Conservation (phyloP, 2,888 invertebrate species). For the Zeuzera pyrina region DNA sequence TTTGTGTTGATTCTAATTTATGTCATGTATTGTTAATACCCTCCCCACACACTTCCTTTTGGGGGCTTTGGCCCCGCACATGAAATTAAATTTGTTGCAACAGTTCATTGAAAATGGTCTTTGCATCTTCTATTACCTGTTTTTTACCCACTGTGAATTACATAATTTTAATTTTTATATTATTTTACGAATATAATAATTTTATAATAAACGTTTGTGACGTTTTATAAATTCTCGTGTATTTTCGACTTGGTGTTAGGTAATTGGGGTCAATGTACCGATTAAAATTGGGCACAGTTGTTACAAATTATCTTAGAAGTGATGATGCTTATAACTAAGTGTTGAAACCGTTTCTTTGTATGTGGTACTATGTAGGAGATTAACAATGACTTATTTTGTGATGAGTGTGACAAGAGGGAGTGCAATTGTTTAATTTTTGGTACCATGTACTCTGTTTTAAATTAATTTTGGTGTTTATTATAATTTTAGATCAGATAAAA, state of each 20-base stretch:
- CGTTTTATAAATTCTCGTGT: too few species aligned
- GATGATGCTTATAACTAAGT: constrained; percentile 20
- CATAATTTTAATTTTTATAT: too few species aligned
- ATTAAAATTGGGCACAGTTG: constrained; percentile 24
- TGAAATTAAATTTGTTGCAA: constrained; percentile 61
- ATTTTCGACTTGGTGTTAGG: too few species aligned
- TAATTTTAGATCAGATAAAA: too few species aligned
- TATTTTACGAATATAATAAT: too few species aligned
- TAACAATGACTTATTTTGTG: constrained; percentile 44
- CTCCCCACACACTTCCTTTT: constrained; percentile 65
- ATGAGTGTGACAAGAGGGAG: constrained; percentile 39
- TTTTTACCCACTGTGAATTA: too few species aligned
- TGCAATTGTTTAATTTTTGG: constrained; percentile 2
- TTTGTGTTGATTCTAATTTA: constrained; percentile 72
- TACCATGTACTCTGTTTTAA: too few species aligned
- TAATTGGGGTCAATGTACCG: too few species aligned
- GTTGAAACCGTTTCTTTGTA: constrained; percentile 19
- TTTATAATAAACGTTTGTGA: too few species aligned
- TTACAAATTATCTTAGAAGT: constrained; percentile 18
- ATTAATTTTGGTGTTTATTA: too few species aligned
- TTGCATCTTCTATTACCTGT: constrained; percentile 32
- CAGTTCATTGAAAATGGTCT: constrained; percentile 49
- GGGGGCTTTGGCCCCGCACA: constrained; percentile 48
- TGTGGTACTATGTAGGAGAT: constrained; percentile 27
- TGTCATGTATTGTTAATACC: constrained; percentile 66